Percentiles rank a stretch among this genome's conserved stretches.
phyloP scores from a whole-genome alignment of 2,888 invertebrate species.

The Nezara viridula region DNA sequence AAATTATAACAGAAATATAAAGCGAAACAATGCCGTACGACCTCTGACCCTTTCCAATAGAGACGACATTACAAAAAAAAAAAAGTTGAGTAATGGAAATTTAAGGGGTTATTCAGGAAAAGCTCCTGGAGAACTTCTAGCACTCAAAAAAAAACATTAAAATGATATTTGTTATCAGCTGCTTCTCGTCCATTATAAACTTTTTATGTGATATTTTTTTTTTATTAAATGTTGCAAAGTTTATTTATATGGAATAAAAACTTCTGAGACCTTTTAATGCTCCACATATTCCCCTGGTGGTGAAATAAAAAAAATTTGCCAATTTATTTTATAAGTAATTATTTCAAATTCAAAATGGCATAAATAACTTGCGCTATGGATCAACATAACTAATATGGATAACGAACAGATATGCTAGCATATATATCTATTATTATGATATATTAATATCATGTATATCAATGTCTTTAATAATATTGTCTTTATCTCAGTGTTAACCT shows the following conservation, averaged over 20 bases:
- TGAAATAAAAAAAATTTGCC: neutral
- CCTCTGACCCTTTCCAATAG: neutral
- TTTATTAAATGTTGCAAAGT: neutral
- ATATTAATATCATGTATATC: no score
- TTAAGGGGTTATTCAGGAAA: neutral
- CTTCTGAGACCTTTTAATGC: neutral
- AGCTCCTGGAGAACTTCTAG: neutral
- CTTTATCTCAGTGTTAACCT: no score
- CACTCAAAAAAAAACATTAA: neutral
- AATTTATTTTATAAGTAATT: neutral
- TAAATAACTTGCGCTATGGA: no score
- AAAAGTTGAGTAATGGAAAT: constrained; percentile 8
- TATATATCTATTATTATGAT: no score
- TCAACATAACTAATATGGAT: no score
- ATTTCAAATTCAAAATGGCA: no score
- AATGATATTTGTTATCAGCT: neutral
- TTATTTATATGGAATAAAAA: neutral
- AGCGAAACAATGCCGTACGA: neutral
- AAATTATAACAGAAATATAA: neutral
- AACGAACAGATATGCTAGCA: no score
- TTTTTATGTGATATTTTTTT: neutral
- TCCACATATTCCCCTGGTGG: neutral
- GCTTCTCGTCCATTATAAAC: neutral
- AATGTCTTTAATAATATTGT: no score
- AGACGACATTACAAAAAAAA: neutral